Conservation (phyloP, 2,797 vertebrate genomes). For the Apogon hyalosoma region DNA sequence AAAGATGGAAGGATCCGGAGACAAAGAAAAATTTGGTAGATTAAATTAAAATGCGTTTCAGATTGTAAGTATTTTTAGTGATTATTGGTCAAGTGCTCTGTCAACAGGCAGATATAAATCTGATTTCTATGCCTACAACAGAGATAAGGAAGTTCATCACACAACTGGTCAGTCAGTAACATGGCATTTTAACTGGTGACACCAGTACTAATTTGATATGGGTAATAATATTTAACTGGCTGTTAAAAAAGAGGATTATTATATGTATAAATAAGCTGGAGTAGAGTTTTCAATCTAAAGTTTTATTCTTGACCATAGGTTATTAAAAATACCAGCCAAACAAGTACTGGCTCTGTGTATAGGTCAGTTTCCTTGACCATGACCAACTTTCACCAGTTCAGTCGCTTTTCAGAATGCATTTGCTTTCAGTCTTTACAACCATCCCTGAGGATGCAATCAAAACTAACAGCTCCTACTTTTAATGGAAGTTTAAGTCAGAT, state of each 20-base stretch:
- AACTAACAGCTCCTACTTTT: constrained; percentile 49
- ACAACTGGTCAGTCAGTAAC: not conserved
- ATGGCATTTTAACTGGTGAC: not conserved
- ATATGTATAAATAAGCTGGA: not conserved
- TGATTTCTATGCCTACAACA: not conserved
- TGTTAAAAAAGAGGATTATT: not conserved
- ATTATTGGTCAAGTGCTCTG: not conserved
- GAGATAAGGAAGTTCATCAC: not conserved
- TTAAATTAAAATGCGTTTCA: not conserved
- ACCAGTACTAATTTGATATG: no score
- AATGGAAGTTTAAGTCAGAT: constrained; percentile 66
- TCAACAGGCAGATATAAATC: not conserved
- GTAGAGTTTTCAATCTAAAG: not conserved
- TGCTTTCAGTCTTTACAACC: constrained; percentile 37
- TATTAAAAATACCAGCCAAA: not conserved
- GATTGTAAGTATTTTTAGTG: not conserved
- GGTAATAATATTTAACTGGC: not conserved
- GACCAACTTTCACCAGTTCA: constrained; percentile 7
- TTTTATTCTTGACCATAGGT: not conserved
- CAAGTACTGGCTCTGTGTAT: not conserved
- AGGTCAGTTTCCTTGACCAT: constrained; percentile 12
- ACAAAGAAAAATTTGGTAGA: not conserved
- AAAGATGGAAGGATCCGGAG: not conserved
- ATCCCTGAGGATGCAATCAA: constrained; percentile 15
- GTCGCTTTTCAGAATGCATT: constrained; percentile 40